phyloP scores from a whole-genome alignment of 1,140 invertebrate species.

The Drosophila nikananu region DNA sequence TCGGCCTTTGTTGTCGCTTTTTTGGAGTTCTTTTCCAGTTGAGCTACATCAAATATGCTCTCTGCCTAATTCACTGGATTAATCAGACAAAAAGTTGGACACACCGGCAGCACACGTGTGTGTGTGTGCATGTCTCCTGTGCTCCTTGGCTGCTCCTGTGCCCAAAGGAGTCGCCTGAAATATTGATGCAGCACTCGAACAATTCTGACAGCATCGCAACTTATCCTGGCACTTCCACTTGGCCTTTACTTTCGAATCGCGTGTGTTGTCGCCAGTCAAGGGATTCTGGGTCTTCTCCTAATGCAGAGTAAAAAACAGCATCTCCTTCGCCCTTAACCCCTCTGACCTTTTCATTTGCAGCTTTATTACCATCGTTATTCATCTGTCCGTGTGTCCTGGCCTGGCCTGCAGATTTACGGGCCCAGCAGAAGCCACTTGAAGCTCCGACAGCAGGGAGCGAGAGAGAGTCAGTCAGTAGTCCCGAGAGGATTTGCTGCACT shows the following conservation, averaged over 20 bases:
- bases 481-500: slow-evolving; percentile 45
- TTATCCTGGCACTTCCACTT: slow-evolving; percentile 28
- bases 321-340: background rate
- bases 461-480: slow-evolving; percentile 1
- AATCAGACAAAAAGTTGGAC: slow-evolving; percentile 50
- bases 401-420: slow-evolving; percentile 44
- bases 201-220: slow-evolving; percentile 46
- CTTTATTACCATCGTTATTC: slow-evolving; percentile 72
- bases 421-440: slow-evolving; percentile 40
- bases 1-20: background rate
- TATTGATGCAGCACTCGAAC: slow-evolving; percentile 45
- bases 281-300: slow-evolving; percentile 13
- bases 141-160: background rate
- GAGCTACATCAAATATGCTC: slow-evolving; percentile 23
- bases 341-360: slow-evolving; percentile 51
- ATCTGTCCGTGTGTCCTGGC: slow-evolving; percentile 38
- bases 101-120: slow-evolving; percentile 18
- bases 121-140: background rate
- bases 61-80: slow-evolving; percentile 36
- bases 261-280: slow-evolving; percentile 23
- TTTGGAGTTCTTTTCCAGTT: slow-evolving; percentile 15
- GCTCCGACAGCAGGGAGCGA: slow-evolving; percentile 2
- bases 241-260: slow-evolving; percentile 13
- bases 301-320: slow-evolving; percentile 48
- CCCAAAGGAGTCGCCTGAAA: slow-evolving; percentile 21